phyloP scores from a whole-genome alignment of 1,140 invertebrate species.

The Drosophila pseudoobscura region DNA sequence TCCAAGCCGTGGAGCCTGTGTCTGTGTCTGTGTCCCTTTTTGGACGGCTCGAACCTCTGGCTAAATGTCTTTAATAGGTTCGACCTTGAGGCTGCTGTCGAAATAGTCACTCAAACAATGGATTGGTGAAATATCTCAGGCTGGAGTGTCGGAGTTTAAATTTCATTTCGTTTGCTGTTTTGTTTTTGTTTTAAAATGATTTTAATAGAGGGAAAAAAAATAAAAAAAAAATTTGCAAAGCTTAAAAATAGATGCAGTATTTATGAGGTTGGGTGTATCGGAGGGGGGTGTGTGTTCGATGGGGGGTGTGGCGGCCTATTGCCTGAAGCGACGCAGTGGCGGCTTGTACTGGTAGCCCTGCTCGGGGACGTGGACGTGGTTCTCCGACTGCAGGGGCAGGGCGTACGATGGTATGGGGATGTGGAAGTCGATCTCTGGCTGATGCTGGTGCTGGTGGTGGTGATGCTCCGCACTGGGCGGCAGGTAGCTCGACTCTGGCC shows the following conservation, averaged over 20 bases:
- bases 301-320: conserved; percentile 24
- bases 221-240: conserved; percentile 37
- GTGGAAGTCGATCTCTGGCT: conserved; percentile 41
- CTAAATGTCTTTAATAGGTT: conserved; percentile 41
- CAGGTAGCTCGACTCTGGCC: conserved; percentile 47
- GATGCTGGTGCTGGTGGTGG: conserved; percentile 34
- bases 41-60: conserved; percentile 33
- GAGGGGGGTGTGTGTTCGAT: conserved; percentile 4
- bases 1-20: conserved; percentile 8
- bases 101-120: conserved; percentile 7
- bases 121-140: conserved; percentile 38
- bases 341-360: conserved; percentile 57
- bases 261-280: conserved; percentile 20
- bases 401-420: conserved; percentile 69
- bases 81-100: conserved; percentile 43
- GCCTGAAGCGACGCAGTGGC: conserved; percentile 59
- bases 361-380: conserved; percentile 8
- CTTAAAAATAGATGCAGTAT: conserved; percentile 54
- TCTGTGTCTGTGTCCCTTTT: conserved; percentile 1
- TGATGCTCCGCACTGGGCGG: conserved; percentile 37
- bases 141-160: not conserved
- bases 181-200: conserved; percentile 39
- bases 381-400: conserved; percentile 25
- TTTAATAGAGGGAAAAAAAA: conserved; percentile 14
- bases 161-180: not conserved